Evolutionary conservation across 2,113 vertebrate genomes (phyloP).

Genomic region (Cryptotis parvus): DNA sequence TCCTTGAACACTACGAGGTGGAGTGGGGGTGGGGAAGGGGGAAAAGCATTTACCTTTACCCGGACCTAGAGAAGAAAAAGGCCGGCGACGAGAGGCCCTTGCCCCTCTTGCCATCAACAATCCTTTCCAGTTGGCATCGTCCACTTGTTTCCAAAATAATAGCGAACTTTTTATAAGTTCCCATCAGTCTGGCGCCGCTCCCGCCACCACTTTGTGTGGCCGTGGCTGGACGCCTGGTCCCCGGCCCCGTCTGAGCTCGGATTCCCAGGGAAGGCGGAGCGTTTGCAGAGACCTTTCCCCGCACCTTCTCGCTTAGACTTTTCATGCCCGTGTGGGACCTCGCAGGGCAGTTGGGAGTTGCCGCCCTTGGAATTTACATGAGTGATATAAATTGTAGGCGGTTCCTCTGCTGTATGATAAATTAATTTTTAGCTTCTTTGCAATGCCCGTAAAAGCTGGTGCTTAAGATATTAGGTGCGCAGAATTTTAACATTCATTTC

Average conservation of each 20-base stretch:
- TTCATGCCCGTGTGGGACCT: background rate
- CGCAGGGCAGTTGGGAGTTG: background rate
- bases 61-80: background rate
- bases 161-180: too few species aligned
- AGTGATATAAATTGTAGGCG: background rate
- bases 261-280: too few species aligned
- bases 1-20: background rate
- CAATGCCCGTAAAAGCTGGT: conserved; percentile 17
- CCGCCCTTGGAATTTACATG: background rate
- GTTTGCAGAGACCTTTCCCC: too few species aligned
- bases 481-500: background rate
- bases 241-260: too few species aligned
- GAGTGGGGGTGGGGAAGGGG: too few species aligned
- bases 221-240: too few species aligned
- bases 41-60: background rate
- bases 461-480: background rate
- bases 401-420: background rate
- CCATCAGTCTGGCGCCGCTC: too few species aligned
- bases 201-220: too few species aligned
- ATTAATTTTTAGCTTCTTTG: background rate
- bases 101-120: too few species aligned
- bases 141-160: background rate
- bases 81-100: background rate
- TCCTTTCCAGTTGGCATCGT: background rate
- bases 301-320: too few species aligned